phyloP scores from a whole-genome alignment of 1,140 invertebrate genomes.

The Achatina immaculata region DNA sequence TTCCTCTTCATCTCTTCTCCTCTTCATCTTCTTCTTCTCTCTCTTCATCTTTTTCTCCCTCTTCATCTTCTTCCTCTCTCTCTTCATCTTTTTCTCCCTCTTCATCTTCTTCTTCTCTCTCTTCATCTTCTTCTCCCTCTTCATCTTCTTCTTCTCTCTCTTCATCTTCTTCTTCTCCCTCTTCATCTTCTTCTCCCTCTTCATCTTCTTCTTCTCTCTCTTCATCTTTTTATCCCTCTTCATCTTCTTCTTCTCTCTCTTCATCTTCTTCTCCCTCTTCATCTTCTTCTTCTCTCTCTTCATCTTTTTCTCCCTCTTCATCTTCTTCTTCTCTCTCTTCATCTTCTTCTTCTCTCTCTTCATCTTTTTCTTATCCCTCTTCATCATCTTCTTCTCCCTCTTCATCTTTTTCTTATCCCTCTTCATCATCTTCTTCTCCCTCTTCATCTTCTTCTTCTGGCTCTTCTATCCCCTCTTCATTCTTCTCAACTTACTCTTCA shows the following conservation, averaged over 20 bases:
- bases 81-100: too few relatives aligned
- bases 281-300: background rate
- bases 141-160: background rate
- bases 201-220: background rate
- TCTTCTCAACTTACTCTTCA: background rate
- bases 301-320: conserved; percentile 14
- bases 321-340: background rate
- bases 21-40: background rate
- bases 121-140: background rate
- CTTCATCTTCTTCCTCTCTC: too few relatives aligned
- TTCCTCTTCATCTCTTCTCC: too few relatives aligned
- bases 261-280: background rate
- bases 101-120: background rate
- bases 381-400: background rate
- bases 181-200: background rate
- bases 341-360: conserved; percentile 14
- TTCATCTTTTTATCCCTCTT: background rate
- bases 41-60: background rate
- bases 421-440: background rate
- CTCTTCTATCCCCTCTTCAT: background rate
- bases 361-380: conserved; percentile 15
- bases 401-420: background rate
- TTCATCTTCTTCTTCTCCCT: background rate
- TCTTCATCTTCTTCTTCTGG: too few relatives aligned
- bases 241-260: background rate